Percentiles rank a stretch among this genome's conserved stretches.
These are phyloP conservation scores for Manis crassicaudata DNA, from an alignment of 2,797 vertebrate species.

Conservation along the genomic window DNA sequence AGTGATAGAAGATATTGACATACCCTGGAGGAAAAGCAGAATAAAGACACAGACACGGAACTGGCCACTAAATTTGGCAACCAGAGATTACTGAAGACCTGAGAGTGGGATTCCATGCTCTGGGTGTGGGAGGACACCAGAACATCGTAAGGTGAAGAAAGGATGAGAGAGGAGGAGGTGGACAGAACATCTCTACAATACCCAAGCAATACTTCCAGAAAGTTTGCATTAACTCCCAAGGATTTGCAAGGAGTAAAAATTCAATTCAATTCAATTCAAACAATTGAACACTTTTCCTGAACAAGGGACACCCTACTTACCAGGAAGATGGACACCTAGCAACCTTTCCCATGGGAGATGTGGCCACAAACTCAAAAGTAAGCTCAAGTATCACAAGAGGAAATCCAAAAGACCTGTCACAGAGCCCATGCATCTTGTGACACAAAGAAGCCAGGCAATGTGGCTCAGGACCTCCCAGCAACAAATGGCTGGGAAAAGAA, in stretches of 20 bases:
- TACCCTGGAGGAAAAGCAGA: not conserved
- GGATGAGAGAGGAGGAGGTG: no score
- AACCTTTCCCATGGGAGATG: not conserved
- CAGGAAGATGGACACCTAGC: not conserved
- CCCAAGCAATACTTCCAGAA: not conserved
- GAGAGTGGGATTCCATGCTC: not conserved
- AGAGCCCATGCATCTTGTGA: not conserved
- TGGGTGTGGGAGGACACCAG: not conserved
- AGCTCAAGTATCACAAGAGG: not conserved
- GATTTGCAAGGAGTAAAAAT: not conserved
- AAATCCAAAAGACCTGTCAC: not conserved
- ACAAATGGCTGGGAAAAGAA: not conserved
- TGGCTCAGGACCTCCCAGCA: not conserved
- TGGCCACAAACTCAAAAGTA: not conserved
- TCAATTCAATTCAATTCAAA: not conserved
- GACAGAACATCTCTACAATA: not conserved
- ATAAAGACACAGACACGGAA: not conserved
- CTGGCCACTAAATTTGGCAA: no score
- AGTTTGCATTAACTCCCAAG: not conserved
- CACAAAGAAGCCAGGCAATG: not conserved
- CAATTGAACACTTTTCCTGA: not conserved
- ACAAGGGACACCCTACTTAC: not conserved
- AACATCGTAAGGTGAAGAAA: not conserved
- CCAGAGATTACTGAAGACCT: not conserved
- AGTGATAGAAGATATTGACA: not conserved